These are phyloP conservation scores for Ptychodera flava DNA, from an alignment of 35 echinoderm and acorn worm genomes.

Conservation along the genomic window DNA sequence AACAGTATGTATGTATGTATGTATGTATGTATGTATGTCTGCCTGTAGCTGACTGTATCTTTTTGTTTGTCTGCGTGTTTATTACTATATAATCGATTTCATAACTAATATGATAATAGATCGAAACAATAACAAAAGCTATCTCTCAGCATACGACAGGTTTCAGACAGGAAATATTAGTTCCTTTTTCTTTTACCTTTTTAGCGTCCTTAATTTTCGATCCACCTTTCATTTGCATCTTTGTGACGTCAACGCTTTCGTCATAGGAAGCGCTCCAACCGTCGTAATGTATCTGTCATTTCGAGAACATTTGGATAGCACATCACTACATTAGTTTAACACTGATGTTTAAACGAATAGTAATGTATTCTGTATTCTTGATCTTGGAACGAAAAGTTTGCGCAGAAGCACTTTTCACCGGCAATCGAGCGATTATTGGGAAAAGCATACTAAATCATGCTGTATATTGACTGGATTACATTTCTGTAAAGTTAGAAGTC, in stretches of 20 bases:
- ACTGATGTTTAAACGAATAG: background rate
- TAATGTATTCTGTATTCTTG: background rate
- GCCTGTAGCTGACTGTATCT: too few species aligned
- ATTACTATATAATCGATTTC: background rate
- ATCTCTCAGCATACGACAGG: background rate
- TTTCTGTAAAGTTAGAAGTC: too few species aligned
- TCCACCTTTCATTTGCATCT: background rate
- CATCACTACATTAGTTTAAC: background rate
- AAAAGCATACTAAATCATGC: background rate
- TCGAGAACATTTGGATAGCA: background rate
- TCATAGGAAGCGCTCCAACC: background rate
- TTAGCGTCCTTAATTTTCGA: background rate
- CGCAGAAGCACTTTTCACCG: background rate
- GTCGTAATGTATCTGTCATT: background rate
- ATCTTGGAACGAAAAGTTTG: background rate
- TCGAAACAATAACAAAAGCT: background rate
- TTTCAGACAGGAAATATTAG: background rate
- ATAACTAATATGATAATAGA: background rate
- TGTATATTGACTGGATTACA: too few species aligned
- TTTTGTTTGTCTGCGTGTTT: too few species aligned
- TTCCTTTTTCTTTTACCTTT: background rate
- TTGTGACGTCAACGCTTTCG: background rate
- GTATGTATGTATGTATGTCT: too few species aligned
- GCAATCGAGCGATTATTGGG: background rate
- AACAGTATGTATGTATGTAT: too few species aligned